A percentile compares a stretch with the other conserved stretches of the same genome.
phyloP scores from a whole-genome alignment of 1,140 invertebrate species.

The Odontomachus brunneus region DNA sequence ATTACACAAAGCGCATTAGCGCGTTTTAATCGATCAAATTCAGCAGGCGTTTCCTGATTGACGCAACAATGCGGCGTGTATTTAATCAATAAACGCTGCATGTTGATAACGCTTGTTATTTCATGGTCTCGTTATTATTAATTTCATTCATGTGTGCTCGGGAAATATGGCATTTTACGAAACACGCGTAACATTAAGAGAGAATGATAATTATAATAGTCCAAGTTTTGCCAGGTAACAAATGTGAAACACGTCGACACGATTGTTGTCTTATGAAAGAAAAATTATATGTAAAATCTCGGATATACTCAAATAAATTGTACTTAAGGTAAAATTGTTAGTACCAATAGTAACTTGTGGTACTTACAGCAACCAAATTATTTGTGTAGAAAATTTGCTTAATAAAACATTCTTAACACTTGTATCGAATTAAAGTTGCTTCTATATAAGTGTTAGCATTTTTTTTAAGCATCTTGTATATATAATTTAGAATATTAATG shows the following conservation, averaged over 20 bases:
- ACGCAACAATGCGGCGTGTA: not conserved
- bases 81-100: slow-evolving; percentile 1
- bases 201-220: not conserved
- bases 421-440: too few species aligned
- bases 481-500: too few species aligned
- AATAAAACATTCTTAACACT: too few species aligned
- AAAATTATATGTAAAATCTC: not conserved
- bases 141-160: not conserved
- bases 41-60: not conserved
- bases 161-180: not conserved
- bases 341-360: too few species aligned
- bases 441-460: too few species aligned
- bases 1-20: not conserved
- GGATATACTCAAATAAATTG: not conserved
- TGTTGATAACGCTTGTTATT: slow-evolving; percentile 3
- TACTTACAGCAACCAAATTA: too few species aligned
- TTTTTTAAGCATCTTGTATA: too few species aligned
- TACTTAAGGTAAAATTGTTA: not conserved
- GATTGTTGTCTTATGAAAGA: not conserved
- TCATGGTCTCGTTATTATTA: not conserved
- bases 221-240: not conserved
- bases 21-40: slow-evolving; percentile 27
- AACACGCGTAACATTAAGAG: not conserved
- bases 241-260: not conserved
- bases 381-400: too few species aligned